phyloP scores from a whole-genome alignment of 2,113 vertebrate species.

The Saimiri boliviensis region DNA sequence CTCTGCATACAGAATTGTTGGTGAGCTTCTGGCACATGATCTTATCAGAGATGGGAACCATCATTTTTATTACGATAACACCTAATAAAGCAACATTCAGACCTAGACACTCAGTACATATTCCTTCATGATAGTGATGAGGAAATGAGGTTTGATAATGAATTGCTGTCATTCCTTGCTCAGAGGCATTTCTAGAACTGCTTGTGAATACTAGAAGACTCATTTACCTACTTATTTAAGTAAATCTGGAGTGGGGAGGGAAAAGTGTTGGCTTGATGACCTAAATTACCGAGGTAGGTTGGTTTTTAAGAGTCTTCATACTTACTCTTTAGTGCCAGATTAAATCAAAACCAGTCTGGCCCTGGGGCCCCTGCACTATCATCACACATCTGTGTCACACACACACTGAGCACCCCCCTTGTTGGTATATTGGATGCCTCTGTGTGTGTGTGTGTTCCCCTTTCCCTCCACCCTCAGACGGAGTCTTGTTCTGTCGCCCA shows the following conservation, averaged over 20 bases:
- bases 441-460: no score
- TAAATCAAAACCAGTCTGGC: accelerated
- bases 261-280: background rate
- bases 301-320: background rate
- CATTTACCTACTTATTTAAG: background rate
- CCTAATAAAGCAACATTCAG: background rate
- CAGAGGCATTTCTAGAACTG: background rate
- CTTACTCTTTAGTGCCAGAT: background rate
- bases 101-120: background rate
- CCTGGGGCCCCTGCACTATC: background rate
- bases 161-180: background rate
- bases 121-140: background rate
- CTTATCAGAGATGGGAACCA: background rate
- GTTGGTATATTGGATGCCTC: background rate
- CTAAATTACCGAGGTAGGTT: background rate
- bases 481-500: no score
- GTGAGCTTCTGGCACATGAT: background rate
- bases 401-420: background rate
- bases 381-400: no score
- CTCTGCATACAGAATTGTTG: background rate
- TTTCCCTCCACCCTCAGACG: no score
- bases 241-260: background rate
- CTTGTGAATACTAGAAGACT: background rate
- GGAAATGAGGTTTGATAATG: background rate
- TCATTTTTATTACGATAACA: background rate